These are phyloP conservation scores for Diadromus collaris DNA, from an alignment of 2,888 invertebrate species.

Conservation along the genomic window DNA sequence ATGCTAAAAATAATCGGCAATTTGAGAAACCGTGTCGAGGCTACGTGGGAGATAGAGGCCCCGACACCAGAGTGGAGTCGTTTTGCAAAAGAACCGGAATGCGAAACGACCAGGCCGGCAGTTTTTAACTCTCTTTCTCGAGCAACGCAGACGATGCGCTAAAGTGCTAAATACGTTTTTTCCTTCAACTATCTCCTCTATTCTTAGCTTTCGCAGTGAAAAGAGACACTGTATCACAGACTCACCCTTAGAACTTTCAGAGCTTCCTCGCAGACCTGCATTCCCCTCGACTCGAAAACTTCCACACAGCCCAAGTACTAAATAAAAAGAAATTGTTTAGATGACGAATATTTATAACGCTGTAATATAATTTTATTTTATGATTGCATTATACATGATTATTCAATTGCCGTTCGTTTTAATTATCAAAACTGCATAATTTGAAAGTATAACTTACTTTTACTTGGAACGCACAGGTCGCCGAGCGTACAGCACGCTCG, in stretches of 20 bases:
- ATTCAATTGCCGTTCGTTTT: background rate
- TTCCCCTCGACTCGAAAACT: constrained; percentile 99
- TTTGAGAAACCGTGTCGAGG: constrained; percentile 52
- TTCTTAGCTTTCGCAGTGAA: constrained; percentile 7
- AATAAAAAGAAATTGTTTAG: constrained; percentile 67
- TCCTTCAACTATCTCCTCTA: background rate
- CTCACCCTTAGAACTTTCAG: constrained; percentile 97
- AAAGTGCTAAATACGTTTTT: constrained; percentile 14
- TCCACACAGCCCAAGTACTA: constrained; percentile 99
- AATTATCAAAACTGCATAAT: background rate
- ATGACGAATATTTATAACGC: background rate
- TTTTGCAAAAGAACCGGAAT: constrained; percentile 39
- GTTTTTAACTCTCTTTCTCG: constrained; percentile 11
- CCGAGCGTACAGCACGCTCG: constrained; percentile 96
- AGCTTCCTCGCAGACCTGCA: constrained; percentile 99
- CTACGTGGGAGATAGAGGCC: constrained; percentile 38
- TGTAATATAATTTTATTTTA: background rate
- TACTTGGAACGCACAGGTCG: constrained; percentile 98
- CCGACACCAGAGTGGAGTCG: constrained; percentile 22
- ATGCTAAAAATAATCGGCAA: constrained; percentile 53
- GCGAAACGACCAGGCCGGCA: constrained; percentile 13
- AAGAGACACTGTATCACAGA: constrained; percentile 17
- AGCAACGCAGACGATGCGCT: constrained; percentile 5
- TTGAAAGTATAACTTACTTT: constrained; percentile 82
- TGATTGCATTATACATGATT: background rate